Conservation (phyloP, 2,888 invertebrate species). For the Caenorhabditis doughertyi region DNA sequence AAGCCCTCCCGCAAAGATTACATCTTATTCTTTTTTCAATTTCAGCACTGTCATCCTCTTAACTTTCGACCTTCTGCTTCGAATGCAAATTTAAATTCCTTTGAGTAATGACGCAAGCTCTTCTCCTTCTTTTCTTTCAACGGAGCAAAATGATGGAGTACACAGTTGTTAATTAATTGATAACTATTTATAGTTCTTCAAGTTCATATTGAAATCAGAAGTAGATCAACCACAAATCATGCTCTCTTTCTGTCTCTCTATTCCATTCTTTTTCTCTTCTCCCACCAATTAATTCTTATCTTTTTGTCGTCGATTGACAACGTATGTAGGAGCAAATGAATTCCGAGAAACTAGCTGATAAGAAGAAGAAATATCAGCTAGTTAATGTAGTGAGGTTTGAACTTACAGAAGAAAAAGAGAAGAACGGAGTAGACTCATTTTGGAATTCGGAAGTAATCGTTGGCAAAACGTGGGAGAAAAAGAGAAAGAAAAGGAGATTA, state of each 20-base stretch:
- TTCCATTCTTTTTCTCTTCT: constrained; percentile 11
- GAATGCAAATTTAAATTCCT: constrained; percentile 10
- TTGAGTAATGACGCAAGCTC: constrained; percentile 8
- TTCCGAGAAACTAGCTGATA: constrained; percentile 51
- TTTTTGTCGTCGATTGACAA: constrained; percentile 14
- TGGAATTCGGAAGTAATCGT: constrained; percentile 47
- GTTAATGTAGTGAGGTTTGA: constrained; percentile 37
- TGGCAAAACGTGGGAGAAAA: constrained; percentile 40
- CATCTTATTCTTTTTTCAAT: background rate
- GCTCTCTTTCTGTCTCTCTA: constrained; percentile 21
- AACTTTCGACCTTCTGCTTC: constrained; percentile 33
- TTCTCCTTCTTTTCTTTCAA: background rate
- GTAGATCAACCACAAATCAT: constrained; percentile 55
- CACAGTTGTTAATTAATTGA: constrained; percentile 40
- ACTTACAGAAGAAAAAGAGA: background rate
- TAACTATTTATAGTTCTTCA: constrained; percentile 42
- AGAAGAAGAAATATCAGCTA: constrained; percentile 23
- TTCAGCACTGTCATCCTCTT: constrained; percentile 16
- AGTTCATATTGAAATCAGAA: background rate
- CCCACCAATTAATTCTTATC: constrained; percentile 13
- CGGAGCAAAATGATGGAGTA: constrained; percentile 5
- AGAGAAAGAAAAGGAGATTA: constrained; percentile 28
- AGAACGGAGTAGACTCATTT: constrained; percentile 16
- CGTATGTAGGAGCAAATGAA: constrained; percentile 40
- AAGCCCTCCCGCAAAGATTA: constrained; percentile 28